A percentile compares a stretch with the other conserved stretches of the same genome.
Evolutionary conservation across 2,797 vertebrate genomes (phyloP).

Genomic region (Sitta carolinensis): DNA sequence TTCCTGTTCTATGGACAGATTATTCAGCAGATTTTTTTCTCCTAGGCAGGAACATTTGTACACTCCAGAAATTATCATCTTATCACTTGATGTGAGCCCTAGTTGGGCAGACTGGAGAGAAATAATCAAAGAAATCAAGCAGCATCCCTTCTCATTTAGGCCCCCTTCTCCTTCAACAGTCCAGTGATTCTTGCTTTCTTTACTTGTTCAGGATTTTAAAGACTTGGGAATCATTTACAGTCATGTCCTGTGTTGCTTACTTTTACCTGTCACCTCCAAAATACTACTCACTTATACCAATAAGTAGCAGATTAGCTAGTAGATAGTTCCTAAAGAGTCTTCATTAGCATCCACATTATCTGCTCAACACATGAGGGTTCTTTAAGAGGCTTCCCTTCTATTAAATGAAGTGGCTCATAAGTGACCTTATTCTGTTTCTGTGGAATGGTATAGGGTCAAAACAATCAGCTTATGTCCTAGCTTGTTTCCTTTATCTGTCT

Average conservation of each 20-base stretch:
- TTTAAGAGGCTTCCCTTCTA: constrained; percentile 51
- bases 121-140: not conserved
- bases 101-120: not conserved
- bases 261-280: constrained; percentile 59
- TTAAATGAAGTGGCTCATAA: constrained; percentile 53
- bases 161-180: not conserved
- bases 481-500: not conserved
- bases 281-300: constrained; percentile 66
- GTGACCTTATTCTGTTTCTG: constrained; percentile 30
- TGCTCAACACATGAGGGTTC: constrained; percentile 58
- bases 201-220: not conserved
- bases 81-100: not conserved
- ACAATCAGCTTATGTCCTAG: not conserved
- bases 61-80: not conserved
- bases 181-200: not conserved
- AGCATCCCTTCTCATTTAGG: not conserved
- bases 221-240: constrained; percentile 26
- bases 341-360: constrained; percentile 63
- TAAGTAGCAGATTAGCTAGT: constrained; percentile 76
- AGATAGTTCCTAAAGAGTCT: constrained; percentile 70
- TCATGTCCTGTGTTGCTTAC: not conserved
- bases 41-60: not conserved
- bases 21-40: not conserved
- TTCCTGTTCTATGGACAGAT: not conserved
- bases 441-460: not conserved